Base-by-base conservation (phyloP, 2,888 invertebrate species). In the Hololepta plana region DNA sequence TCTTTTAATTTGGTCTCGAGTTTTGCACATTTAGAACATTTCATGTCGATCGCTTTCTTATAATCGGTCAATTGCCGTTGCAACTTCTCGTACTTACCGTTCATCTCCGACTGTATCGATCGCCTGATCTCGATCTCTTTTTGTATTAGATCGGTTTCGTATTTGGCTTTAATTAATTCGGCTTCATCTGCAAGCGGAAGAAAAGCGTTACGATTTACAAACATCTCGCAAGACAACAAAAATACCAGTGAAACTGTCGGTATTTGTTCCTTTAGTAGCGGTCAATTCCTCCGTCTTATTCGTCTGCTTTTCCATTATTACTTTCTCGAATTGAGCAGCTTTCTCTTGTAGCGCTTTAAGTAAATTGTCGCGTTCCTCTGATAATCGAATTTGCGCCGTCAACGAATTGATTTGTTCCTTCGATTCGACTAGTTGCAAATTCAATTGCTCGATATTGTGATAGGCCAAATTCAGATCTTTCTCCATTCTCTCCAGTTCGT, bases 261-360 rank as follows among this genome's bases (percentile, higher is more conserved):
- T 31, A 15, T 24, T 28, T 17, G 23, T 30, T 4, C 15, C 12
- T 26, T 20, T 21, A 20, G 17, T 19, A 13, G 27, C 25, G 7
- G 14, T 20, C 20, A 3, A 4, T 4, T 14, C 8, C 15, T 20
- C 20, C 7, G 12, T 19, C 17, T 29, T 28, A n/a, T 33, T 28
- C 6, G 25, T 26, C 22, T 33, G 32, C 8, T 31, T 35, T 14
- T 39, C 32, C 12, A 33, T 31, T 19, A 42, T 40, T n/a, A 41
- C 32, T 14, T 38, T 32, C 19, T 42, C 36, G 29, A 42, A 39
- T 29, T 37, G 33, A 1, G 35, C 32, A 3, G 42, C 41, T 31
- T 41, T 42, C 12, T 37, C 34, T 27, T 39, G 37, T 15, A 42
- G 26, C 6, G 32, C 31, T 23, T 35, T 27, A 13, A 38, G 39